These are phyloP conservation scores for Halictus ligatus DNA, from an alignment of 2,888 invertebrate genomes.

Conservation along the genomic window DNA sequence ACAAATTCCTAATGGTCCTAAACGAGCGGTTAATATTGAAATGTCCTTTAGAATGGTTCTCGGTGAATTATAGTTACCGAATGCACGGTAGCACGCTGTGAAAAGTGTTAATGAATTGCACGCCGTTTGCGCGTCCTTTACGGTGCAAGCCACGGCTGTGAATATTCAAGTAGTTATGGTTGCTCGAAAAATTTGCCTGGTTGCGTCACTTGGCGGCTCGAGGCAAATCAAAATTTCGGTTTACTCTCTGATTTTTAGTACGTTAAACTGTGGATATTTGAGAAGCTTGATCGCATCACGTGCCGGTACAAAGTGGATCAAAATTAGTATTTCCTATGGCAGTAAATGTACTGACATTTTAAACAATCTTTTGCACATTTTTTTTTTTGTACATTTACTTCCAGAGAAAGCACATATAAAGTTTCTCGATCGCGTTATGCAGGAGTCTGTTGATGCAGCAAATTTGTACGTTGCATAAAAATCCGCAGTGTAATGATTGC, in stretches of 20 bases:
- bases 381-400: too few species aligned
- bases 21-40: not conserved
- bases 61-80: not conserved
- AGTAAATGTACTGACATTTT: too few species aligned
- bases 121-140: not conserved
- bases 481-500: not conserved
- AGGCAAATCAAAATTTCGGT: not conserved
- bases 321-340: not conserved
- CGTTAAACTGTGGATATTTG: not conserved
- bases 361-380: too few species aligned
- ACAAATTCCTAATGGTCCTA: constrained; percentile 21
- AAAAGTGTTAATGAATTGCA: not conserved
- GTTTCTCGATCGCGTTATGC: too few species aligned
- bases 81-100: not conserved
- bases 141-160: not conserved
- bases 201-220: not conserved
- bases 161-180: not conserved
- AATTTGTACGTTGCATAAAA: not conserved
- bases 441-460: too few species aligned
- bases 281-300: not conserved
- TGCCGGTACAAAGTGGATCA: not conserved
- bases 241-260: not conserved
- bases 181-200: not conserved
- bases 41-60: constrained; percentile 46
- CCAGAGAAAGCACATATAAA: too few species aligned